Evolutionary conservation across 2,888 invertebrate genomes (phyloP), one percentile per base, ranked within the genome.

Genomic region (Tipula helvola): DNA sequence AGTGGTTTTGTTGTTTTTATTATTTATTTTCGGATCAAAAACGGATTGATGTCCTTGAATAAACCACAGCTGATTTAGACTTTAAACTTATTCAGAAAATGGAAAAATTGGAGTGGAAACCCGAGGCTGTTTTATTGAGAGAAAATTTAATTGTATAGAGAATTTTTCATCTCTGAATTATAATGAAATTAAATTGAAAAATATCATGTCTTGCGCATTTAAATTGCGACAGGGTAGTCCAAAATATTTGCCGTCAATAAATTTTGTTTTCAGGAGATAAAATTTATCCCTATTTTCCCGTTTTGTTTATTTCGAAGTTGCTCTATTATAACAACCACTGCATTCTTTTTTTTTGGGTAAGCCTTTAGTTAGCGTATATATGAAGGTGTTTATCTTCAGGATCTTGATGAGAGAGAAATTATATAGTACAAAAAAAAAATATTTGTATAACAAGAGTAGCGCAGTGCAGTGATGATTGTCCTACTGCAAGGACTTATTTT

Each of bases 391-490:
- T 57, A 57, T 57, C 52, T 16, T 57, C 52, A 57, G 10, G 28
- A 71, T 71, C 28, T 28, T 18, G 18, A 71, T 71, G 71, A 71
- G 71, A 71, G 71, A 71, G 71, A 71, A 71, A 71, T 13, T 71
- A 12, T 28, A 28, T 71, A 71, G 7, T 28, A 28, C 28, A 28
- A 28, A 57, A 57, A 71, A 28, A 28, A 71, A 28, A 71, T 71
- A 8, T 71, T 18, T 71, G 28, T 28, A 5, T 71, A 71, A 39
- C 16, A 84, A 84, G 84, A 86, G 36, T 52, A 86, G 86, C 86
- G 86, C 86, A 86, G 86, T 86, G 86, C 86, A 86, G 86, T 86
- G n/a, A n/a, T 28, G 36, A 42, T 57, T 52, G 57, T 57, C 52
- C 86, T 57, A 52, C n/a, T 86, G 86, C 52, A 52, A 86, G 36